Base-by-base conservation (phyloP, 2,888 invertebrate genomes). In the Tenthredo mesomela region DNA sequence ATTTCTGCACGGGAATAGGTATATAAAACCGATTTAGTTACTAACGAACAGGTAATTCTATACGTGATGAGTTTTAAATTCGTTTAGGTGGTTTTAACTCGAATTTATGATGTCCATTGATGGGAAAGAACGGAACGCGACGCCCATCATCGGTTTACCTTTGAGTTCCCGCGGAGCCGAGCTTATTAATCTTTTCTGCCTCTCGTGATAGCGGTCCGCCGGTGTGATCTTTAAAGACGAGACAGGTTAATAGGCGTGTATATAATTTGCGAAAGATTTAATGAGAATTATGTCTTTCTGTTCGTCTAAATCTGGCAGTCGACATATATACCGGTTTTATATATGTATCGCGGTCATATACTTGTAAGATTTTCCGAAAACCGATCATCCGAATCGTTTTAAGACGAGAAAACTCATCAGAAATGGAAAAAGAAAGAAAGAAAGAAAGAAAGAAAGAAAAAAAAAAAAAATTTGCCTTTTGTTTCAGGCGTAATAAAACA, bases 241-340 rank as follows among this genome's bases (percentile, higher is more conserved):
- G 89, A 90, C 89, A 90, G 89, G 91, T 89, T 91, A 91, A 91
- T 91, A 90, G 90, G 90, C 90, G 90, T 86, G 90, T 87, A 86
- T 89, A 89, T 90, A 91, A 91, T 91, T 91, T 91, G 91, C 90
- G 89, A 91, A 91, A 91, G 91, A 91, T 91, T 90, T 91, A 91
- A 91, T 91, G 90, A 91, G 21, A 21, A 21, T 21, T 88, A 88
- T 88, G 87, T 89, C 87, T 89, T 88, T 86, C 87, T 86, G 83
- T 54, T 86, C 80, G 86, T 86, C 67, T 80, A 2, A 6, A 54
- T 29, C 18, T 10, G n/a, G 12, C 50, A 21, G 37, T 75, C 12
- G 2, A n/a, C n/a, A n/a, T n/a, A n/a, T n/a, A n/a, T n/a, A n/a
- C n/a, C 25, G 43, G 43, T 40, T 18, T 7, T 18, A 18, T 47